phyloP scores from a whole-genome alignment of 2,113 vertebrate genomes.

The Parotia lawesii region DNA sequence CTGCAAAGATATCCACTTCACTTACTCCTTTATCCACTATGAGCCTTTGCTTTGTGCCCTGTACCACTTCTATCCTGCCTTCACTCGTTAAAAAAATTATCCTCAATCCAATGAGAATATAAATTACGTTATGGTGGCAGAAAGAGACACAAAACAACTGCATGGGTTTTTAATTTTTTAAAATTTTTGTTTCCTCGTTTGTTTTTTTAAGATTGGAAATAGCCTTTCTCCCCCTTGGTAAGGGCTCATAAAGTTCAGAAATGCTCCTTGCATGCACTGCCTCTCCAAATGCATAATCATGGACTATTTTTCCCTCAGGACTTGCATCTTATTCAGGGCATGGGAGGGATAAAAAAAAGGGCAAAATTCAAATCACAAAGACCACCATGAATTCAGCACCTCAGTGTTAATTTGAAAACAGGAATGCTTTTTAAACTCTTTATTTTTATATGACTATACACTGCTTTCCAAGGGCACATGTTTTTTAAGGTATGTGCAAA shows the following conservation, averaged over 20 bases:
- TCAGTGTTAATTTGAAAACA: constrained; percentile 51
- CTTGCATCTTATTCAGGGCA: background rate
- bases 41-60: background rate
- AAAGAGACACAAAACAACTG: background rate
- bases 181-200: background rate
- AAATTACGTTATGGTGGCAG: background rate
- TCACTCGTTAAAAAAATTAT: background rate
- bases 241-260: background rate
- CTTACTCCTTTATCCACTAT: background rate
- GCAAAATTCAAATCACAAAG: constrained; percentile 5
- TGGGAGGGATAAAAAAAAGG: background rate
- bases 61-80: background rate
- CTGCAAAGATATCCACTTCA: background rate
- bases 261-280: background rate
- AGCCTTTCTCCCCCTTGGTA: background rate
- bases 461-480: background rate
- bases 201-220: background rate
- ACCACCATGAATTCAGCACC: constrained; percentile 12
- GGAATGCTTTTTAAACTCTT: background rate
- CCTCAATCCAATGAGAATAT: background rate
- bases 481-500: constrained; percentile 14
- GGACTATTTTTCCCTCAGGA: background rate
- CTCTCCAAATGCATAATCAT: background rate
- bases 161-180: background rate
- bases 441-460: background rate